Evolutionary conservation across 2,797 vertebrate genomes (phyloP).

Genomic region (Paguma larvata): DNA sequence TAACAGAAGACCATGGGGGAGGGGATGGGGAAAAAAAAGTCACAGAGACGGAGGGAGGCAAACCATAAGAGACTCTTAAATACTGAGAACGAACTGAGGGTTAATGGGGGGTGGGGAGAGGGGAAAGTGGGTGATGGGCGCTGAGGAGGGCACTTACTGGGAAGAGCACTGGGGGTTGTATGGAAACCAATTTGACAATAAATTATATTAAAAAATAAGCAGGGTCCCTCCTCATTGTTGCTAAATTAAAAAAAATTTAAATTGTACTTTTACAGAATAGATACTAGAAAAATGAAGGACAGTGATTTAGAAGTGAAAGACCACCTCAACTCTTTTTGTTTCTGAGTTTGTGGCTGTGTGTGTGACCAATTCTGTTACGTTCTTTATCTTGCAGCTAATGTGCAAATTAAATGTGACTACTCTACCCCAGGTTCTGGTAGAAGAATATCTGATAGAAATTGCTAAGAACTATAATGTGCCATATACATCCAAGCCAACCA

Average conservation of each 20-base stretch:
- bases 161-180: no score
- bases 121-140: no score
- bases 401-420: conserved; percentile 95
- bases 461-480: conserved; percentile 96
- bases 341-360: background rate
- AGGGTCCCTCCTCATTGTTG: background rate
- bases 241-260: background rate
- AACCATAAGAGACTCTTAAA: no score
- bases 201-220: background rate
- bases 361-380: background rate
- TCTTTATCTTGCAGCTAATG: conserved; percentile 91
- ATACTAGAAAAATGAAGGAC: background rate
- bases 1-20: no score
- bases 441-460: conserved; percentile 96
- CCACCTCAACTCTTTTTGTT: background rate
- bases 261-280: background rate
- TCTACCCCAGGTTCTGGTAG: conserved; percentile 95
- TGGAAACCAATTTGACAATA: no score
- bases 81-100: no score
- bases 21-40: no score
- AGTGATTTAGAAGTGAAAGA: background rate
- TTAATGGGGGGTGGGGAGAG: no score
- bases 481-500: conserved; percentile 94
- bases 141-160: no score
- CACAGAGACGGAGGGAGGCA: no score